Evolutionary conservation across 2,888 invertebrate species (phyloP).

Genomic region (Limnephilus auricula): DNA sequence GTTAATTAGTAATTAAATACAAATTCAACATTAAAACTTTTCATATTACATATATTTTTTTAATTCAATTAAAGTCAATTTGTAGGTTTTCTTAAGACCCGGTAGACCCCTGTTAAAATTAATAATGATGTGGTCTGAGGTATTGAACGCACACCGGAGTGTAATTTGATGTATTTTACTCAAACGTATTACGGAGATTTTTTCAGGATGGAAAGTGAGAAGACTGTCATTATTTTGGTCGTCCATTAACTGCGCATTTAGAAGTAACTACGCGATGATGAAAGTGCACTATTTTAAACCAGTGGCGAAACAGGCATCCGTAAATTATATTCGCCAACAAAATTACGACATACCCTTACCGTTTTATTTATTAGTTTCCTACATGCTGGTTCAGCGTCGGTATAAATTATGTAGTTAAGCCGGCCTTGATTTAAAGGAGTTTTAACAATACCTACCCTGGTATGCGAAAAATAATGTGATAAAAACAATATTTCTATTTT

Average conservation of each 20-base stretch:
- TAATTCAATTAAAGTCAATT: too few relatives aligned
- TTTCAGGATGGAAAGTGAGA: constrained; percentile 42
- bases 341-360: background rate
- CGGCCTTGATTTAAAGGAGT: too few relatives aligned
- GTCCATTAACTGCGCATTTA: constrained; percentile 25
- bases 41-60: too few relatives aligned
- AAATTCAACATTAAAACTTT: too few relatives aligned
- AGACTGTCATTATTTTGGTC: constrained; percentile 38
- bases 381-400: background rate
- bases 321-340: background rate
- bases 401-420: too few relatives aligned
- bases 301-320: background rate
- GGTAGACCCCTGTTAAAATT: constrained; percentile 1
- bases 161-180: constrained; percentile 40
- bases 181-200: constrained; percentile 34
- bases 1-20: too few relatives aligned
- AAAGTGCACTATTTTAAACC: constrained; percentile 15
- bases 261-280: constrained; percentile 34
- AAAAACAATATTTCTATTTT: too few relatives aligned
- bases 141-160: constrained; percentile 15
- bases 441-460: too few relatives aligned
- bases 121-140: constrained; percentile 28
- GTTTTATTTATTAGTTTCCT: background rate
- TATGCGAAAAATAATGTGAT: too few relatives aligned
- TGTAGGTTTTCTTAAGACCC: background rate